These are phyloP conservation scores for Dipodomys merriami DNA, from an alignment of 2,113 vertebrate species.

Conservation along the genomic window DNA sequence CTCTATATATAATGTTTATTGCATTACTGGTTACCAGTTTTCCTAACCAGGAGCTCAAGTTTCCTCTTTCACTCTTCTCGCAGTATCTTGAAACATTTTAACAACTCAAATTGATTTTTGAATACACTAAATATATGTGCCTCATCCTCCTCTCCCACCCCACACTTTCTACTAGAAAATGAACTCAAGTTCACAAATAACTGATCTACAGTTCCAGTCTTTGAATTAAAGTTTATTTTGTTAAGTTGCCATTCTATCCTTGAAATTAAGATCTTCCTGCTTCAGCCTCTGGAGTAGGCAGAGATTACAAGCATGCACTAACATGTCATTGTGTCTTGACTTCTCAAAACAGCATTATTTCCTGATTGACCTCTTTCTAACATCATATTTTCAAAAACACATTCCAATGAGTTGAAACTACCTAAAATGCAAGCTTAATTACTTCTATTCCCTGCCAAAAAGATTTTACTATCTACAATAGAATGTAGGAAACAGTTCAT, in stretches of 20 bases:
- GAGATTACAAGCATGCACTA: no score
- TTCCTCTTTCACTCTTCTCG: no score
- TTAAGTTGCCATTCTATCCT: neutral
- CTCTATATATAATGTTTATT: no score
- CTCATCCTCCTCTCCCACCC: neutral
- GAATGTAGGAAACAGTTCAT: slow-evolving; percentile 11
- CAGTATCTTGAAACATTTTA: no score
- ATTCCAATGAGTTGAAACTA: neutral
- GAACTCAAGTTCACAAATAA: no score
- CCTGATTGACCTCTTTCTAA: neutral
- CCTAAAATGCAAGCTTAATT: neutral
- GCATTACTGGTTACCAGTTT: no score
- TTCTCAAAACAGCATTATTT: neutral
- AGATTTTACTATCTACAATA: neutral
- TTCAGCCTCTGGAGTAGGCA: neutral
- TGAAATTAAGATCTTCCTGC: neutral
- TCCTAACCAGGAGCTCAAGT: no score
- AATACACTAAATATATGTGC: no score
- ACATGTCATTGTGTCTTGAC: neutral
- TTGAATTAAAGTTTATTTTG: neutral
- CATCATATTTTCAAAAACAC: slow-evolving; percentile 25
- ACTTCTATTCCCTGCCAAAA: slow-evolving; percentile 36
- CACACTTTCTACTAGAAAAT: neutral
- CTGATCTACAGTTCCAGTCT: neutral
- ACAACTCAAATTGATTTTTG: no score